phyloP scores from a whole-genome alignment of 2,797 vertebrate genomes.

The Schizopygopsis malacanthus region DNA sequence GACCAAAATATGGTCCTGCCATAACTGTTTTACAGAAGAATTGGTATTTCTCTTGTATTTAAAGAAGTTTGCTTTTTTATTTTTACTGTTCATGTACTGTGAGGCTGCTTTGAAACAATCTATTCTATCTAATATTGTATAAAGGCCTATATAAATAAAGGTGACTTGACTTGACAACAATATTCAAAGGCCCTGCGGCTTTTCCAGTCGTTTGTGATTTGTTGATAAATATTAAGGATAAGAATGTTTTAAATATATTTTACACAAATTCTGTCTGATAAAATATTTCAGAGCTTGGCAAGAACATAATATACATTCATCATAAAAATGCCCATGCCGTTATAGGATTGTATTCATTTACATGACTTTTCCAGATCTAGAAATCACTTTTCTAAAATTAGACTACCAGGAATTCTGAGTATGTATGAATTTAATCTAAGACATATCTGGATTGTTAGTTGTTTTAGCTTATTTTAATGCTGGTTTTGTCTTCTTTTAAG shows the following conservation, averaged over 20 bases:
- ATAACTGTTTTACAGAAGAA: no score
- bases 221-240: not conserved
- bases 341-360: not conserved
- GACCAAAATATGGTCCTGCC: no score
- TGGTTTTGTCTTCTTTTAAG: not conserved
- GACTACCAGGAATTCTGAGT: not conserved
- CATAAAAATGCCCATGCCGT: not conserved
- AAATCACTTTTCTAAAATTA: not conserved
- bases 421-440: not conserved
- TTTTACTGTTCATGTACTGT: not conserved
- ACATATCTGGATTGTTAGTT: not conserved
- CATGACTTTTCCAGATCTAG: not conserved
- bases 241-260: not conserved
- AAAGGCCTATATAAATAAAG: no score
- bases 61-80: not conserved
- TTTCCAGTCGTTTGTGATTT: not conserved
- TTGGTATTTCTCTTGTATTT: not conserved
- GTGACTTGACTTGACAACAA: not conserved
- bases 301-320: not conserved
- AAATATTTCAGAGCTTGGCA: not conserved
- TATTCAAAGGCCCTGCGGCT: not conserved
- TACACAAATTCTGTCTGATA: not conserved
- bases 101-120: no score
- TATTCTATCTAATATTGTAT: no score
- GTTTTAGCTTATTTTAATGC: slow-evolving; percentile 1